A percentile compares a stretch with the other conserved stretches of the same genome.
Conservation (phyloP, 2,888 invertebrate species). For the Cantharis flavilabris region DNA sequence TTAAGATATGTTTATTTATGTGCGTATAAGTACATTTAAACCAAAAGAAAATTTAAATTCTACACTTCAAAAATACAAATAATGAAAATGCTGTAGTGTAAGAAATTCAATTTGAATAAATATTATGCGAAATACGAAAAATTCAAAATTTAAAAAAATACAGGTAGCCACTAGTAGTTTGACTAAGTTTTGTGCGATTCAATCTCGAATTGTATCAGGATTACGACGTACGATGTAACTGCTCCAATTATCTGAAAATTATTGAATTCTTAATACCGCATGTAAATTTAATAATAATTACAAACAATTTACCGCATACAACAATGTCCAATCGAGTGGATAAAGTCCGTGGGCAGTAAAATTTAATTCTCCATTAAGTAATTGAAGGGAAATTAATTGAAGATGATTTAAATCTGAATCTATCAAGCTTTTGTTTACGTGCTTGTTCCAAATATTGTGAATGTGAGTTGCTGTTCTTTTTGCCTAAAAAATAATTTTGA, state of each 20-base stretch:
- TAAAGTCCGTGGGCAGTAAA: slow-evolving; percentile 34
- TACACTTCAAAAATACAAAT: no score
- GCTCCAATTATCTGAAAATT: neutral
- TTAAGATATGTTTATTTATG: no score
- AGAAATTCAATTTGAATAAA: no score
- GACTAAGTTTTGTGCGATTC: neutral
- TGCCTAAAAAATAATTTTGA: slow-evolving; percentile 11
- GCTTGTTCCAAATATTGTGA: slow-evolving; percentile 36
- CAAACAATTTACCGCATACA: slow-evolving; percentile 25
- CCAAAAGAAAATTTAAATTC: no score
- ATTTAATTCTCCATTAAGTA: slow-evolving; percentile 28
- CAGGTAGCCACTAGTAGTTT: no score
- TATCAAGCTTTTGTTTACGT: slow-evolving; percentile 30
- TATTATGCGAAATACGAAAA: no score
- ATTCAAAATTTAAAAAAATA: no score
- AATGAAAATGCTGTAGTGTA: no score
- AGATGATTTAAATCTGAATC: slow-evolving; percentile 30
- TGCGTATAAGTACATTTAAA: no score
- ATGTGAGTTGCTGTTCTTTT: slow-evolving; percentile 33
- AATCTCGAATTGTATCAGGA: neutral
- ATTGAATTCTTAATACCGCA: no score
- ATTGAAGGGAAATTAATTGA: slow-evolving; percentile 33
- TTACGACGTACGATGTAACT: neutral
- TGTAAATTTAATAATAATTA: no score
- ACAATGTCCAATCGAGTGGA: slow-evolving; percentile 34